Evolutionary conservation across 2,113 vertebrate genomes (phyloP), one percentile per base, ranked within the genome.

Genomic region (Coregonus clupeaformis): DNA sequence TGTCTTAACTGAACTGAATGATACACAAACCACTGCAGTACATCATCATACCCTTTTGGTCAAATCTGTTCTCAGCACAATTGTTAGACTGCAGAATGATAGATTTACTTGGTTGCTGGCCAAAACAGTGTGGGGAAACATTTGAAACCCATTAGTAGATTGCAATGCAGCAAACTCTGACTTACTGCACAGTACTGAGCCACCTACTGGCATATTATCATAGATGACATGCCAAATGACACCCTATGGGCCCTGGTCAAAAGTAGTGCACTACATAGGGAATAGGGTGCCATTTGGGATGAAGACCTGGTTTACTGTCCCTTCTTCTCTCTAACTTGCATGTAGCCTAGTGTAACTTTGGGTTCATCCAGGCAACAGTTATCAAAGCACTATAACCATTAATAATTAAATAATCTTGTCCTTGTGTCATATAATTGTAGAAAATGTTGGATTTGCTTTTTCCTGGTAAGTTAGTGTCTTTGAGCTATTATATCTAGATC

Each of bases 111-210:
- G 69, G 36, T 30, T 60, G 69, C 68, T 55, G 69, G 29, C 49
- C 62, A 71, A 80, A 75, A 60, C 14, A 57, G 52, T 27, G 32
- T 22, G 9, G 18, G 66, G 64, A 63, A 55, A 55, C 36, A 45
- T 70, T 70, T 60, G 59, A 60, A 68, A 25, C n/a, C 63, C 71
- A 81, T 73, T 52, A 73, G 52, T 1, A 75, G 60, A 84, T 71
- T 75, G 52, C 78, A 75, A 24, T 72, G 42, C 73, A 13, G 67
- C 36, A 12, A 27, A 52, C 52, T 30, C 2, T 49, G 45, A 64
- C 20, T 20, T 20, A 78, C 25, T 55, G 49, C 25, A 60, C 49
- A 18, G 49, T 52, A 52, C 49, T 52, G 47, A 14, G 47, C 67
- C 18, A 32, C 59, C 52, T 32, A 49, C 24, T n/a, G 64, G 52